These are phyloP conservation scores for Argyra leucocephala DNA, from an alignment of 2,888 invertebrate genomes.

Conservation along the genomic window DNA sequence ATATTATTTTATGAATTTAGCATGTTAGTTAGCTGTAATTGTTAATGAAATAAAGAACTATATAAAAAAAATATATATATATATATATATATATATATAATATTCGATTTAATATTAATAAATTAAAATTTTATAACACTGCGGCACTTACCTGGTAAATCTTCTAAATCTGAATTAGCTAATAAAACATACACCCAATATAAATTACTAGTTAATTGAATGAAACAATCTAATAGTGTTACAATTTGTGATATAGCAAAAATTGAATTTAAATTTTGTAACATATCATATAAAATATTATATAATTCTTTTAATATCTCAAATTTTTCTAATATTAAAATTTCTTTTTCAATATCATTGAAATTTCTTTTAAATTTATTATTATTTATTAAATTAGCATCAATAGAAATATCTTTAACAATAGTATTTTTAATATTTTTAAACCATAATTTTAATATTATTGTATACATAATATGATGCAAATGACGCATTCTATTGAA, in stretches of 20 bases:
- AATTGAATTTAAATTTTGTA: conserved; percentile 10
- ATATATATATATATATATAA: too few species aligned
- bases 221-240: conserved; percentile 13
- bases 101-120: too few species aligned
- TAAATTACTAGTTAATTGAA: conserved; percentile 13
- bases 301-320: conserved; percentile 11
- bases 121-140: too few species aligned
- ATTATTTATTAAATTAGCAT: not conserved
- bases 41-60: too few species aligned
- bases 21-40: too few species aligned
- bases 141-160: conserved; percentile 14
- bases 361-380: not conserved
- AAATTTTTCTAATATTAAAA: conserved; percentile 7
- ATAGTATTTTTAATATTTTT: conserved; percentile 5
- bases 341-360: not conserved
- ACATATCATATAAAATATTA: conserved; percentile 15
- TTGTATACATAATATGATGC: conserved; percentile 15
- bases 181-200: conserved; percentile 14
- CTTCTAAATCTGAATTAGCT: conserved; percentile 13
- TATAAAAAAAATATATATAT: too few species aligned
- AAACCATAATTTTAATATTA: conserved; percentile 13
- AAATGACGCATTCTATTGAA: conserved; percentile 8
- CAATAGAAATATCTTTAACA: not conserved
- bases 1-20: too few species aligned
- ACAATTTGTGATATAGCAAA: conserved; percentile 15